Conservation (phyloP, 1,140 invertebrate species). For the Psilanteris sp. region DNA sequence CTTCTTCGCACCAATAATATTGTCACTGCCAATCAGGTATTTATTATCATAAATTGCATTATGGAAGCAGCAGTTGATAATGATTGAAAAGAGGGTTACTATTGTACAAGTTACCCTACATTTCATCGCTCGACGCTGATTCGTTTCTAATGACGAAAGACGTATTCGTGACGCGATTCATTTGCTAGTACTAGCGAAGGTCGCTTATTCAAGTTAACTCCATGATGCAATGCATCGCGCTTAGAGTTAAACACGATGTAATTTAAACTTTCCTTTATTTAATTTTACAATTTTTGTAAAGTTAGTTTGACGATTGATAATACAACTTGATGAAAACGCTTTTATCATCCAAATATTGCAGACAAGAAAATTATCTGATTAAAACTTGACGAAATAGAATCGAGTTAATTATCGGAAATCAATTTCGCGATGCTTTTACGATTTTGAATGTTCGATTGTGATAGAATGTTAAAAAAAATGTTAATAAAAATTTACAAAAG, state of each 20-base stretch:
- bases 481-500: not conserved
- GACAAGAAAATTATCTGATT: conserved; percentile 30
- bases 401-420: conserved; percentile 48
- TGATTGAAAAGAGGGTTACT: conserved; percentile 29
- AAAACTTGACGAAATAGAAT: conserved; percentile 40
- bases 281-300: not conserved
- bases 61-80: conserved; percentile 15
- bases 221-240: conserved; percentile 1
- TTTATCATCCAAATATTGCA: conserved; percentile 15
- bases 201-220: conserved; percentile 33
- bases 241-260: not conserved
- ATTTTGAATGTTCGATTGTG: not conserved
- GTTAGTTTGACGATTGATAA: conserved; percentile 16
- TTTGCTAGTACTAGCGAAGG: conserved; percentile 34
- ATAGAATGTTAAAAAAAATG: too few relatives aligned
- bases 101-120: conserved; percentile 46
- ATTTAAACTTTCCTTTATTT: too few relatives aligned
- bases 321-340: conserved; percentile 5
- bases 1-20: conserved; percentile 1
- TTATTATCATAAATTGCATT: conserved; percentile 29
- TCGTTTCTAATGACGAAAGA: conserved; percentile 28
- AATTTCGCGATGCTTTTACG: conserved; percentile 19
- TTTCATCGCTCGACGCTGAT: conserved; percentile 32
- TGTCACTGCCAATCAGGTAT: conserved; percentile 24
- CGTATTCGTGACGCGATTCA: conserved; percentile 48